A percentile compares a stretch with the other conserved stretches of the same genome.
Conservation (phyloP, 2,797 vertebrate species). For the Eleutherodactylus coqui region DNA sequence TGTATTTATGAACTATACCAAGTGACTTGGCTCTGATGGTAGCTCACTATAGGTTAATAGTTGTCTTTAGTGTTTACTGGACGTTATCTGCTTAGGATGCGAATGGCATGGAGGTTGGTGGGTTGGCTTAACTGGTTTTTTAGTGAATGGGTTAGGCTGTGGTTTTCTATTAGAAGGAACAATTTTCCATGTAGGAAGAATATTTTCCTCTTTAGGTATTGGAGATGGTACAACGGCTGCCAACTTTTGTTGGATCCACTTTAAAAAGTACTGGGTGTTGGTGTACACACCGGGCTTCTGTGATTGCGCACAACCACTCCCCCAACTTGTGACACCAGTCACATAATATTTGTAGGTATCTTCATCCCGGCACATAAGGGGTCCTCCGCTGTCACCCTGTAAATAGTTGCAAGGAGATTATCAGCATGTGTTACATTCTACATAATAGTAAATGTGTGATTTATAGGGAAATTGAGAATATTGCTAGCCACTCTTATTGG, state of each 20-base stretch:
- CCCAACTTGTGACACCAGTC: slow-evolving; percentile 72
- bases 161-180: too few relatives aligned
- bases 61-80: neutral
- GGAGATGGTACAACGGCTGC: neutral
- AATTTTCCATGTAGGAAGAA: neutral
- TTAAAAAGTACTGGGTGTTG: slow-evolving; percentile 65
- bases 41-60: neutral
- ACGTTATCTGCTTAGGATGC: neutral
- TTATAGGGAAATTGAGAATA: neutral
- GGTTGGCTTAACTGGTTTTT: neutral
- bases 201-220: neutral
- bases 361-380: slow-evolving; percentile 70
- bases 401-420: neutral
- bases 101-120: neutral
- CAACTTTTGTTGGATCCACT: slow-evolving; percentile 65
- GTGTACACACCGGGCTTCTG: slow-evolving; percentile 71
- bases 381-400: slow-evolving; percentile 75
- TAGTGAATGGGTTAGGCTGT: neutral
- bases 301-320: slow-evolving; percentile 68
- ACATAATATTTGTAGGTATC: slow-evolving; percentile 60
- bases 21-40: neutral
- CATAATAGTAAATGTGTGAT: neutral
- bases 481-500: neutral
- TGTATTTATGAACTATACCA: neutral
- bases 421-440: neutral